Percentiles rank a stretch among this genome's conserved stretches.
These are phyloP conservation scores for Batillaria attramentaria DNA, from an alignment of 1,140 invertebrate genomes.

Conservation along the genomic window DNA sequence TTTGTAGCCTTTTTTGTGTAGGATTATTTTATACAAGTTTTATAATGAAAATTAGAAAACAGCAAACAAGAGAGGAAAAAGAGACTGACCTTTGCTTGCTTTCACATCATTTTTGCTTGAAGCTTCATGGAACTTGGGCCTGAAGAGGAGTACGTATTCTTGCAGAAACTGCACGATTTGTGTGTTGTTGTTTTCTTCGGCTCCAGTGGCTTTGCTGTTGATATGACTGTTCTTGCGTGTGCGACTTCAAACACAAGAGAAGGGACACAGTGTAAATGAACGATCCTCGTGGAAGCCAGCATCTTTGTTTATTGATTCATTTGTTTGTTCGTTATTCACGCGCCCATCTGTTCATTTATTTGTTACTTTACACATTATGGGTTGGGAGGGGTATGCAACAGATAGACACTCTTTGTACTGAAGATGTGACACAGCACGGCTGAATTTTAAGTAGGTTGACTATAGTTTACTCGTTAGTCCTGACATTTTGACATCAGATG, in stretches of 20 bases:
- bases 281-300: no score
- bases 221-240: neutral
- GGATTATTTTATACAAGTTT: neutral
- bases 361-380: no score
- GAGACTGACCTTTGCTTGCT: no score
- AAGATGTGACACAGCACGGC: no score
- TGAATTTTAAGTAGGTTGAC: no score
- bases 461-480: no score
- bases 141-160: constrained; percentile 25
- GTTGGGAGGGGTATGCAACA: no score
- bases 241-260: neutral
- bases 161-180: neutral
- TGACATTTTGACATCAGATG: no score
- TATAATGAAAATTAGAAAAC: neutral
- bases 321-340: no score
- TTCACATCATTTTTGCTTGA: constrained; percentile 13
- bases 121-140: constrained; percentile 27
- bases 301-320: no score
- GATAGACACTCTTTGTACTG: no score
- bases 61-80: neutral
- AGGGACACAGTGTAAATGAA: neutral
- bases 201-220: constrained; percentile 4
- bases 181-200: neutral
- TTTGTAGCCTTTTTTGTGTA: neutral
- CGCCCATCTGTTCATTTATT: no score